Percentiles rank a stretch among this genome's conserved stretches.
Conservation (phyloP, 2,888 invertebrate genomes). For the Gymnoscelis rufifasciata region DNA sequence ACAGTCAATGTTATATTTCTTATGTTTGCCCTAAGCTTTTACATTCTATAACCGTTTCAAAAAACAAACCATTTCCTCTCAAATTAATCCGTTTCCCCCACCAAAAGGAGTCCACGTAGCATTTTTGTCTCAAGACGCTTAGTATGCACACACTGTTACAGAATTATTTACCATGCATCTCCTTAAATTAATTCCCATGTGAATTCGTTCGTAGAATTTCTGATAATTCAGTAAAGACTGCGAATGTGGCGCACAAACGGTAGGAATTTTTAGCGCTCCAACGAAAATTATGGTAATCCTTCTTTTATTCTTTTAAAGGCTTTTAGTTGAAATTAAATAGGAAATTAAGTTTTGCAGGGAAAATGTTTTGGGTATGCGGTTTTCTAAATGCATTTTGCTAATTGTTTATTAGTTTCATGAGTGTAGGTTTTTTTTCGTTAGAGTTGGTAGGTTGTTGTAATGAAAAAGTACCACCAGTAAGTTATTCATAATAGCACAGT, state of each 20-base stretch:
- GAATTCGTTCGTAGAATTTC: constrained; percentile 1
- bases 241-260: neutral
- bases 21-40: no score
- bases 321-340: constrained; percentile 4
- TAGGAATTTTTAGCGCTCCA: constrained; percentile 10
- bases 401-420: no score
- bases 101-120: no score
- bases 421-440: no score
- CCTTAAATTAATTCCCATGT: neutral
- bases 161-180: no score
- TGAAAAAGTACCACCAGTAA: no score
- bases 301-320: constrained; percentile 1
- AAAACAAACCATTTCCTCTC: no score
- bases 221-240: constrained; percentile 8
- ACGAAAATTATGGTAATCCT: constrained; percentile 11
- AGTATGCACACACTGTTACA: neutral
- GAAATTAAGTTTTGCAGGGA: neutral
- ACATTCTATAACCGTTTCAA: no score
- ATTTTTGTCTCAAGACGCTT: neutral
- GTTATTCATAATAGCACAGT: no score
- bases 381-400: neutral
- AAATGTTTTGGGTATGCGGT: neutral
- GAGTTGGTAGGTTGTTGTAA: no score
- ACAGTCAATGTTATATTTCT: no score
- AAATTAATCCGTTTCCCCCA: no score